A percentile compares a stretch with the other conserved stretches of the same genome.
phyloP scores from a whole-genome alignment of 1,140 invertebrate species.

The Bombyx mandarina region DNA sequence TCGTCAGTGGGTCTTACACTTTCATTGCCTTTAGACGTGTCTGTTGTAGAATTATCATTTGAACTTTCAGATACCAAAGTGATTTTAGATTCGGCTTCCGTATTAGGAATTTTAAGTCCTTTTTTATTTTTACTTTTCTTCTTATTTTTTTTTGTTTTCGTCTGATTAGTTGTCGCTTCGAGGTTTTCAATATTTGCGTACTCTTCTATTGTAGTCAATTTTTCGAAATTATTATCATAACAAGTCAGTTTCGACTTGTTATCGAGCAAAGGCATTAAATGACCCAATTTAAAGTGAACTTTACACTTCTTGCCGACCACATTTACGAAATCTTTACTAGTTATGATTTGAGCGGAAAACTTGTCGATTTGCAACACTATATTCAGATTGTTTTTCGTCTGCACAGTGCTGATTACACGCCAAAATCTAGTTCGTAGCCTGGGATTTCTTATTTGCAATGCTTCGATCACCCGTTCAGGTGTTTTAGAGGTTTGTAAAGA shows the following conservation, averaged over 20 bases:
- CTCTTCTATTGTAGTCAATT: not conserved
- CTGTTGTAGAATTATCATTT: too few species aligned
- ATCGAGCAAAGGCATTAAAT: constrained; percentile 39
- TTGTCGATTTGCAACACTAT: constrained; percentile 56
- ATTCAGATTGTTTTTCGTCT: constrained; percentile 33
- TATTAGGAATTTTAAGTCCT: too few species aligned
- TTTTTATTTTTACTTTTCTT: too few species aligned
- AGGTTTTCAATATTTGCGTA: not conserved
- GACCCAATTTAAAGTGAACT: constrained; percentile 47
- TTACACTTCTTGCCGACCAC: constrained; percentile 18
- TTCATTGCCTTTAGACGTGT: too few species aligned
- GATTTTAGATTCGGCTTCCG: too few species aligned
- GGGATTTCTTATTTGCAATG: constrained; percentile 47
- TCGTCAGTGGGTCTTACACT: too few species aligned
- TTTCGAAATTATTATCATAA: too few species aligned
- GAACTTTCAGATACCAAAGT: too few species aligned
- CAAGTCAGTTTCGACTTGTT: constrained; percentile 13
- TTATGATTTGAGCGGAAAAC: constrained; percentile 50
- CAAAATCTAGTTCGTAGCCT: constrained; percentile 54
- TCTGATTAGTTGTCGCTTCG: too few species aligned
- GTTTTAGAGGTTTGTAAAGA: constrained; percentile 30
- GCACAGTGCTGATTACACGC: constrained; percentile 46
- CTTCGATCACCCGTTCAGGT: constrained; percentile 37
- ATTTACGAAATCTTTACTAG: constrained; percentile 31
- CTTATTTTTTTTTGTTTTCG: too few species aligned